A percentile compares a stretch with the other conserved stretches of the same genome.
Conservation (phyloP, 2,888 invertebrate species). For the Drosophila algonquin region DNA sequence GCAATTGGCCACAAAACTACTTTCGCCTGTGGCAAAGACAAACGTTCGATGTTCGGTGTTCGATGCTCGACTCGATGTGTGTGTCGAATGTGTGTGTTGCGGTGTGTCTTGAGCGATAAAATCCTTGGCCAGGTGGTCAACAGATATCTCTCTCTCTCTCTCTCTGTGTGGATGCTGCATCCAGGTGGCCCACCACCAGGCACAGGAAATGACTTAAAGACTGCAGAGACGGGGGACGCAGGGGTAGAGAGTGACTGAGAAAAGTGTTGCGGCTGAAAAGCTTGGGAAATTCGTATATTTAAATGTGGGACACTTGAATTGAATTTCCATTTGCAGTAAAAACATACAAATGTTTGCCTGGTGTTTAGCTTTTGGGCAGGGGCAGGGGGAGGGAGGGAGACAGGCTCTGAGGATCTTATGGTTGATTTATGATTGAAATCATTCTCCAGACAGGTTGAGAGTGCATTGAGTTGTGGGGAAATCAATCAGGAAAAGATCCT, state of each 20-base stretch:
- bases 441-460: too few relatives aligned
- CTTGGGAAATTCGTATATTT: conserved; percentile 26
- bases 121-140: conserved; percentile 47
- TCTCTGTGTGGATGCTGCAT: conserved; percentile 16
- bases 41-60: conserved; percentile 3
- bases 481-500: too few relatives aligned
- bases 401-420: too few relatives aligned
- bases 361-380: too few relatives aligned
- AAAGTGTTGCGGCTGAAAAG: conserved; percentile 1
- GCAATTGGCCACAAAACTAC: conserved; percentile 52
- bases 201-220: neutral
- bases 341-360: too few relatives aligned
- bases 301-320: conserved; percentile 24
- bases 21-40: conserved; percentile 59
- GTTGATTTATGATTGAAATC: too few relatives aligned
- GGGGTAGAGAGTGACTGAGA: neutral
- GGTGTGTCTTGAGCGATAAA: conserved; percentile 32
- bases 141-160: conserved; percentile 13
- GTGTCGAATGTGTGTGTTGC: conserved; percentile 20
- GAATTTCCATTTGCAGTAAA: neutral
- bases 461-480: too few relatives aligned
- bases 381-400: too few relatives aligned
- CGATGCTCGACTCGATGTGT: conserved; percentile 18
- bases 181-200: conserved; percentile 32
- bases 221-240: neutral